These are phyloP conservation scores for Sinocyclocheilus anophthalmus DNA, from an alignment of 2,113 vertebrate genomes.

Conservation along the genomic window DNA sequence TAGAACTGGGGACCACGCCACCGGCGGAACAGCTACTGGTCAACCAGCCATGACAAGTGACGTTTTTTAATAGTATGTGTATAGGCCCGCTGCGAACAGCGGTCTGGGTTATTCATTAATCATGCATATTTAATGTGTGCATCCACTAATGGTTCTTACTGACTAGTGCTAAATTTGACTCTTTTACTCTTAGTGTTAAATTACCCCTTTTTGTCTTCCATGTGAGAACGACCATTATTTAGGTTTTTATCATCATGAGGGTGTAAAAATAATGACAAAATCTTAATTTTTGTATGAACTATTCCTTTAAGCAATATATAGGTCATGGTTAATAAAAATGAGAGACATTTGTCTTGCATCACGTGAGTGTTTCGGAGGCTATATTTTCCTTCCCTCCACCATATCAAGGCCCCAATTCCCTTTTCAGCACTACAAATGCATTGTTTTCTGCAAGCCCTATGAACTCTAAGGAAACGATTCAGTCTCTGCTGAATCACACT, in stretches of 20 bases:
- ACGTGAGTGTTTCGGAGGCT: constrained; percentile 12
- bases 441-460: constrained; percentile 33
- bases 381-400: constrained; percentile 16
- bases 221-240: neutral
- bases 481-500: constrained; percentile 46
- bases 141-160: neutral
- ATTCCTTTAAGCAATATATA: constrained; percentile 15
- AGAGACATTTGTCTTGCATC: constrained; percentile 27
- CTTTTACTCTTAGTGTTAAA: no score
- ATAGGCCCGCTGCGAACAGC: no score
- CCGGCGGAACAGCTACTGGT: no score
- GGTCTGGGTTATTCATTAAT: neutral
- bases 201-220: neutral
- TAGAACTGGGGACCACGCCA: no score
- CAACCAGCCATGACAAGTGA: no score
- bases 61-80: no score
- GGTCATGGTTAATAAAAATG: constrained; percentile 22
- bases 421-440: constrained; percentile 29
- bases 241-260: neutral
- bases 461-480: constrained; percentile 26
- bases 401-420: constrained; percentile 37
- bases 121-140: neutral
- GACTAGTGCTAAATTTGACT: neutral
- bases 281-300: no score
- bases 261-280: neutral